These are phyloP conservation scores for Sebastiscus tertius DNA, from an alignment of 2,797 vertebrate genomes.

Conservation along the genomic window DNA sequence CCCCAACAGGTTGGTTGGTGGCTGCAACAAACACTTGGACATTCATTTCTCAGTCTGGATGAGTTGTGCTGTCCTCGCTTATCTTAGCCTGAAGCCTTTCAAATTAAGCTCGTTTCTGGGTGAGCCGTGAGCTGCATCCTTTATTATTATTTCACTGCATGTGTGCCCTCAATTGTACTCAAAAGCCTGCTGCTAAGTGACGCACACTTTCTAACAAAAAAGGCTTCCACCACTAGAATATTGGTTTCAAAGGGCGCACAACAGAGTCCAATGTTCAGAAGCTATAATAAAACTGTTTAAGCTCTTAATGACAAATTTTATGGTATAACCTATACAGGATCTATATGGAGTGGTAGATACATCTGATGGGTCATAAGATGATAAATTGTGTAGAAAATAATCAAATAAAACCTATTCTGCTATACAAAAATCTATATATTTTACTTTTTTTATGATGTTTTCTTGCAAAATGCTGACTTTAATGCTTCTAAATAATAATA, in stretches of 20 bases:
- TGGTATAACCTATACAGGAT: not conserved
- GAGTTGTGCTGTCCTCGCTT: conserved; percentile 43
- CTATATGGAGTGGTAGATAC: not conserved
- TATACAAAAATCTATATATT: not conserved
- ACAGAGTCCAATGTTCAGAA: not conserved
- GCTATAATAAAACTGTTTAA: not conserved
- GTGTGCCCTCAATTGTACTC: conserved; percentile 46
- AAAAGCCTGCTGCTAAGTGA: conserved; percentile 38
- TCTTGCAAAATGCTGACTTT: not conserved
- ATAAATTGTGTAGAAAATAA: not conserved
- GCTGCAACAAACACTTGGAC: conserved; percentile 22
- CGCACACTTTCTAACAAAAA: conserved; percentile 66
- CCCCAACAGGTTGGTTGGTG: conserved; percentile 68
- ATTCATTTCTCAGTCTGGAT: conserved; percentile 30
- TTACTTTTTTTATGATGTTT: not conserved
- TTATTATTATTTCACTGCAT: conserved; percentile 24
- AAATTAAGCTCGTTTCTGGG: conserved; percentile 56
- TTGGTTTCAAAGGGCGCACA: not conserved
- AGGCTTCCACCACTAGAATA: conserved; percentile 19
- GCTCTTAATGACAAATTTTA: not conserved
- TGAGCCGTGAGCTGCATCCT: conserved; percentile 59
- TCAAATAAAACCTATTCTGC: not conserved
- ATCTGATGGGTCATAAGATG: not conserved
- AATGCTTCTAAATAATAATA: not conserved
- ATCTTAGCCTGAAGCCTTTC: conserved; percentile 42